Evolutionary conservation across 2,113 vertebrate species (phyloP), one percentile per base, ranked within the genome.

Genomic region (Pollachius pollachius): DNA sequence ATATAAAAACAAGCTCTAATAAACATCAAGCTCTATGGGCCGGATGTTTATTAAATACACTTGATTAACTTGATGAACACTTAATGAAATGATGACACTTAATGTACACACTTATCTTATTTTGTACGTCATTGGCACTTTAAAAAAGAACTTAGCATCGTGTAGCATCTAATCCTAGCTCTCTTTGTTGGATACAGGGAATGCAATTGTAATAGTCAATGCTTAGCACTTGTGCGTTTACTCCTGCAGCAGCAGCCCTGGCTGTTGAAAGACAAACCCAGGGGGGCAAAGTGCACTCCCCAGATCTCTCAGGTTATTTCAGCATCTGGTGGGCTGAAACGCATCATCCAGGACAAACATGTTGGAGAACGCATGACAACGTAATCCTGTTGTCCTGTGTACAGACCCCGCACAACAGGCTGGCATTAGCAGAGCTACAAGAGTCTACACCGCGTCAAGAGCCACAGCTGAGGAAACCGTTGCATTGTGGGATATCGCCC

Each of bases 231-330:
- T 23, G 80, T 83, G 75, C 6, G 30, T 4, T 41, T 65, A 68
- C 76, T 78, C 54, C 23, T 23, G 23, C 67, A 77, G 70, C 78
- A 67, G 59, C 21, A 60, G 67, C 11, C 19, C 71, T 81, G 56
- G 54, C 62, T 37, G 23, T 70, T 74, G 48, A 37, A 71, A 63
- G 52, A 64, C 63, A 57, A 70, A 69, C 5, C 74, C 41, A 48
- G 41, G 57, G 27, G 15, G 13, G 63, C 25, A 17, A 0, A 37
- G 52, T 52, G 16, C 34, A 23, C 27, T n/a, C 23, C 23, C 27
- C 19, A 59, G 59, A 30, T 73, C 48, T 27, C n/a, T 5, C 1
- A 27, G 61, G 48, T 64, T 63, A 70, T 70, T 59, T 64, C 23
- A n/a, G 30, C 41, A 56, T 15, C 17, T 19, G 17, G 4, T 54